Evolutionary conservation across 2,113 vertebrate genomes (phyloP).

Genomic region (Sminthopsis crassicaudata): DNA sequence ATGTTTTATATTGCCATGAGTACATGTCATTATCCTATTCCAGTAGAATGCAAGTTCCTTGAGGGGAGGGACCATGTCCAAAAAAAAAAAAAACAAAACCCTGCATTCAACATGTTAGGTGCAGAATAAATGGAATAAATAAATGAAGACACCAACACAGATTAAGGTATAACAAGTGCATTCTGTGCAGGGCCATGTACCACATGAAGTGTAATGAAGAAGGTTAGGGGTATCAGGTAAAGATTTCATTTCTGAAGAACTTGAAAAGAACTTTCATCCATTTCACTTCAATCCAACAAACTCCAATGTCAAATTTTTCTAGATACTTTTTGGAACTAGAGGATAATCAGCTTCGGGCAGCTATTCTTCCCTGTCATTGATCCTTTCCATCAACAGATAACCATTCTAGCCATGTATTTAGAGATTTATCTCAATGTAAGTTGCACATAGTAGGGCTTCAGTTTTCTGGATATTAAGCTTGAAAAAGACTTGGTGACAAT

Average conservation of each 20-base stretch:
- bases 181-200: background rate
- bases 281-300: background rate
- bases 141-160: background rate
- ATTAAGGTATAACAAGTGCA: background rate
- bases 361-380: conserved; percentile 47
- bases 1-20: background rate
- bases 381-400: conserved; percentile 56
- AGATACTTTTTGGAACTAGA: background rate
- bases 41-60: background rate
- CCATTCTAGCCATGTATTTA: conserved; percentile 44
- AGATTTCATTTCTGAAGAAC: background rate
- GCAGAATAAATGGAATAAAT: background rate
- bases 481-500: conserved; percentile 39
- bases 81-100: too few relatives aligned
- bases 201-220: background rate
- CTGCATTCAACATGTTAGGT: background rate
- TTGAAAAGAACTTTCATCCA: conserved; percentile 14
- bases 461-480: background rate
- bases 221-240: background rate
- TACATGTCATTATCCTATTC: background rate
- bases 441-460: background rate
- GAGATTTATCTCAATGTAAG: background rate
- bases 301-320: background rate
- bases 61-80: background rate
- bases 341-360: background rate